Conservation (phyloP, 2,888 invertebrate genomes). For the Cryptocephalus primarius region DNA sequence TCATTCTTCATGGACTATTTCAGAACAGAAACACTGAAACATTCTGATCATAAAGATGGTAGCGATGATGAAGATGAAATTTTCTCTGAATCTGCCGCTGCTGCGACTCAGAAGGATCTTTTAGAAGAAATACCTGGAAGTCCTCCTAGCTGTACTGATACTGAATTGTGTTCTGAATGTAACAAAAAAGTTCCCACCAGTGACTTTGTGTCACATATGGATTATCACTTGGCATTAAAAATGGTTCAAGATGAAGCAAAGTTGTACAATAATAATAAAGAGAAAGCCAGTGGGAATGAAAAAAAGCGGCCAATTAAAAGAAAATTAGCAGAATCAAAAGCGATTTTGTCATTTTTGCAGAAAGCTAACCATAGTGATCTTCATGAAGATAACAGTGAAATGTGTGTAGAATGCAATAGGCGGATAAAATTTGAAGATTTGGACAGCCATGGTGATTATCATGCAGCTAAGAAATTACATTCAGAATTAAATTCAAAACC, state of each 20-base stretch:
- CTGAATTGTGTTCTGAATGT: conserved; percentile 55
- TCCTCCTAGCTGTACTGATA: background rate
- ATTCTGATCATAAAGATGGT: background rate
- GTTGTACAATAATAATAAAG: conserved; percentile 1
- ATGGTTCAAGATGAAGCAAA: conserved; percentile 25
- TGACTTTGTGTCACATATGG: conserved; percentile 63
- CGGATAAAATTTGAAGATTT: conserved; percentile 37
- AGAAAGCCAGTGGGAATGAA: background rate
- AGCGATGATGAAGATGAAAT: background rate
- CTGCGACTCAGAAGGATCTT: background rate
- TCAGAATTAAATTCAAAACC: conserved; percentile 52
- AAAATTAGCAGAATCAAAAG: conserved; percentile 2
- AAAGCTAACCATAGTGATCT: conserved; percentile 11
- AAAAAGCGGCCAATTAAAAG: conserved; percentile 2
- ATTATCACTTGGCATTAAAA: conserved; percentile 67
- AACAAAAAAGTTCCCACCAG: conserved; percentile 47
- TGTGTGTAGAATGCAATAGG: conserved; percentile 6
- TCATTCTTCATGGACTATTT: conserved; percentile 21
- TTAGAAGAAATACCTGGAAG: background rate
- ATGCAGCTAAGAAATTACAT: conserved; percentile 69
- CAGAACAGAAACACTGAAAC: no score
- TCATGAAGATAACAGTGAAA: conserved; percentile 9
- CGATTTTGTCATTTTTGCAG: conserved; percentile 20
- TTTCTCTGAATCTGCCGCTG: background rate
- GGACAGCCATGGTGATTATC: conserved; percentile 68